Base-by-base conservation (phyloP, 2,888 invertebrate genomes). In the Netelia virgata region DNA sequence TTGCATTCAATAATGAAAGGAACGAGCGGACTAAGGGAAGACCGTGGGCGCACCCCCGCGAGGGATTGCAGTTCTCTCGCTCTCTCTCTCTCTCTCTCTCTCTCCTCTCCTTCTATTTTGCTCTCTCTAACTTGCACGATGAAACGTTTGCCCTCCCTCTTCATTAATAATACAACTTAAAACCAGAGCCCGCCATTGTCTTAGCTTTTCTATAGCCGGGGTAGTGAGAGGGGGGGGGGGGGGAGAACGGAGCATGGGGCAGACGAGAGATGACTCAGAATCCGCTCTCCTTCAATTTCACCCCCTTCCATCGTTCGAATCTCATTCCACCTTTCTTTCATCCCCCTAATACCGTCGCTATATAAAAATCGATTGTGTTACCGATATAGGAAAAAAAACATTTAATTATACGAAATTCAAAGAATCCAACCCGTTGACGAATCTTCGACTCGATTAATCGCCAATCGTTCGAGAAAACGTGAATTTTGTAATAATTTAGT, bases 1-100 rank as follows among this genome's bases (percentile, higher is more conserved):
- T 91, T 91, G 88, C 90, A 90, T 91, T 88, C 87, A 89, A 91
- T 90, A 89, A 91, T 90, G 89, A 89, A 90, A 88, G 86, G 64
- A 82, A 53, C 86, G 81, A 53, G 74, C 69, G 59, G 57, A 68
- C 70, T 16, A 55, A 73, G 9, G 11, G 18, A 61, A 43, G 55
- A 72, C 55, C 70, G 36, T 63, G 43, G 36, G 6, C 20, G 70
- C 53, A 70, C 53, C 6, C 53, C 82, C 64, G 59, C 72, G 61
- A 55, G 75, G 75, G 55, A 63, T 64, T 55, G 14, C 43, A 36
- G 53, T 14, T 23, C 1, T 53, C 14, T 14, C 59, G 43, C 47
- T 50, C 55, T 36, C 53, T 16, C 20, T 8, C 41, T 43, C 16
- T 41, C 68, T 57, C 23, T 63, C 63, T 36, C 61, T 28, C 63